Base-by-base conservation (phyloP, 1,140 invertebrate species). In the Lethrus apterus region DNA sequence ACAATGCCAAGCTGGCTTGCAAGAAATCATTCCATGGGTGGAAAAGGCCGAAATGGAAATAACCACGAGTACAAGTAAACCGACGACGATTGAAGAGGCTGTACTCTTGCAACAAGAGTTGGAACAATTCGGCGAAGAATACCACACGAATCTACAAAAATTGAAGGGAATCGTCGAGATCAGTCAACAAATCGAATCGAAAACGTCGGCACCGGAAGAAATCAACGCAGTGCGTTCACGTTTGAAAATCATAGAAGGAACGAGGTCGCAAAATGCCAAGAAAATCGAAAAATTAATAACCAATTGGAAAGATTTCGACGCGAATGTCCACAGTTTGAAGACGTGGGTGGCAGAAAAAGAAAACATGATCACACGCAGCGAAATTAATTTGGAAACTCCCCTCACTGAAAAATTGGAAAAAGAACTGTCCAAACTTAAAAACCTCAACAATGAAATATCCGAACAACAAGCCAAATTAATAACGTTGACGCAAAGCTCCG, bases 1-100 rank as follows among this genome's bases (percentile, higher is more conserved):
- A 57, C 79, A 83, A 56, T 94, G 91, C 65, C 85, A 93, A 69
- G 72, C 76, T 29, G 77, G 78, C 51, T 71, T 88, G 18, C 75
- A 84, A 43, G 78, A 88, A 65, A 75, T 96, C 18, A 84, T 86
- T 63, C 89, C 89, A 2, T 93, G 90, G 83, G 77, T 95, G 44
- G 84, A 92, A 60, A 75, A 89, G 60, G 86, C 85, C 15, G 89
- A 94, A 72, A 70, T 81, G 8, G 84, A 84, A 65, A 71, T 85
- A 20, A 77, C 80, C 42, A 76, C 77, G 50, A 80, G 81, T 36
- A 65, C 84, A 26, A 76, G 82, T 53, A 83, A 86, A 66, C 84
- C 85, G n/a, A 64, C 79, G 1, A 81, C 77, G 33, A 67, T 95
- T 15, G 66, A 80, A 51, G 89, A 95, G 72, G 89, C 89, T 1